Evolutionary conservation across 2,888 invertebrate genomes (phyloP), one percentile per base, ranked within the genome.

Genomic region (Plagiodera versicolora): DNA sequence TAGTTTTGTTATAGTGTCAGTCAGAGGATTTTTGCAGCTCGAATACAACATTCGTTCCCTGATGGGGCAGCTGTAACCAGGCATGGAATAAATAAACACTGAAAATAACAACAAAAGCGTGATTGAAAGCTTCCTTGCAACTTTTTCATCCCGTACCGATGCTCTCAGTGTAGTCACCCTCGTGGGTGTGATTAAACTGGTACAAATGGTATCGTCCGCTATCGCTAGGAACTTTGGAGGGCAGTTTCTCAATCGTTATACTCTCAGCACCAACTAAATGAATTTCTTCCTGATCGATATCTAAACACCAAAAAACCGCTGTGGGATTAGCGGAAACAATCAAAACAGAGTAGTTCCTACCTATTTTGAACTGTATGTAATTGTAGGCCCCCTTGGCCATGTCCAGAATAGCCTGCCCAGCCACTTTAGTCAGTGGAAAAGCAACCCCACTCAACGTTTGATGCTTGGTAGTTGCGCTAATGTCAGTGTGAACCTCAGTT

Each of bases 11-110:
- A 98, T 88, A 16, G 89, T 87, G 66, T 93, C 91, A 56, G 96
- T 83, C 67, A 99, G 88, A 16, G 95, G 94, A 63, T 89, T 92
- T 81, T 98, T 98, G 81, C 98, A 98, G 74, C 97, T 97, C 0
- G 98, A 98, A 81, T 98, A 99, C 77, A 99, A 84, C 99, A 99
- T 99, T 70, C 98, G 85, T 79, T 99, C 98, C 76, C 95, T 98
- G 72, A 99, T 95, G 65, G 95, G 90, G 79, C 95, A 96, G 64
- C 85, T 90, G 80, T 96, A 97, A 3, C 98, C 97, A 2, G 99
- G 98, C 93, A 99, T 96, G 8, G 98, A 96, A 82, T 99, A 99
- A 75, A 99, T 93, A 81, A 99, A 99, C 63, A 99, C 94, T 94
- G 82, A 57, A 85, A 84, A 66, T 44, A 55, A 55, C 30, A 58